Base-by-base conservation (phyloP, 2,888 invertebrate species). In the Fragum fragum region DNA sequence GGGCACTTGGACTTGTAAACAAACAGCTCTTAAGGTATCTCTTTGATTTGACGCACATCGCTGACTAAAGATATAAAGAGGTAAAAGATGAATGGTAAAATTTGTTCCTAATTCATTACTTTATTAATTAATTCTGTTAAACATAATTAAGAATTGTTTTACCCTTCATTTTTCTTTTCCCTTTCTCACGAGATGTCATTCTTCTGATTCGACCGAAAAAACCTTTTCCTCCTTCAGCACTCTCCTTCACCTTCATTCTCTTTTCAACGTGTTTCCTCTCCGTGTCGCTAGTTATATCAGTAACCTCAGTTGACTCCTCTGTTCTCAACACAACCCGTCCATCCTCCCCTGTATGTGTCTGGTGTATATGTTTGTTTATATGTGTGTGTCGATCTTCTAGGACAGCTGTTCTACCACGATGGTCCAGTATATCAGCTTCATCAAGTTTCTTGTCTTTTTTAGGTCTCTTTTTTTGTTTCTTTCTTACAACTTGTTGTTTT, bases 251-350 rank as follows among this genome's bases (percentile, higher is more conserved):
- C 28, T 82, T 87, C 53, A 61, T 57, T 18, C 82, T 80, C 70
- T 78, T 85, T 23, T 88, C 87, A 36, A 81, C 77, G 71, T 89
- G 89, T 76, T 81, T 86, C 32, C 59, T 80, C 28, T 81, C 79
- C 32, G 70, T 55, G 39, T 76, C 47, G 23, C 69, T 72, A 1
- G 59, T 52, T 32, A 77, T 71, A 36, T 83, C 82, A 6, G 76
- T 52, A 28, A 68, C 68, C 39, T 80, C 79, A 1, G 71, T 61
- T 0, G 71, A 6, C 1, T 83, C 78, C 57, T 83, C 83, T 28
- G 78, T 83, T 16, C 85, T 59, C 23, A 76, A 14, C 18, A 81
- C 39, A 21, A 39, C 75, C 3, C 42, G 26, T 11, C 72, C 29
- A 55, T 78, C 74, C 6, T 52, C 66, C 23, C 36, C 32, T 7